Conservation (phyloP, 2,888 invertebrate species). For the Trichopria drosophilae region DNA sequence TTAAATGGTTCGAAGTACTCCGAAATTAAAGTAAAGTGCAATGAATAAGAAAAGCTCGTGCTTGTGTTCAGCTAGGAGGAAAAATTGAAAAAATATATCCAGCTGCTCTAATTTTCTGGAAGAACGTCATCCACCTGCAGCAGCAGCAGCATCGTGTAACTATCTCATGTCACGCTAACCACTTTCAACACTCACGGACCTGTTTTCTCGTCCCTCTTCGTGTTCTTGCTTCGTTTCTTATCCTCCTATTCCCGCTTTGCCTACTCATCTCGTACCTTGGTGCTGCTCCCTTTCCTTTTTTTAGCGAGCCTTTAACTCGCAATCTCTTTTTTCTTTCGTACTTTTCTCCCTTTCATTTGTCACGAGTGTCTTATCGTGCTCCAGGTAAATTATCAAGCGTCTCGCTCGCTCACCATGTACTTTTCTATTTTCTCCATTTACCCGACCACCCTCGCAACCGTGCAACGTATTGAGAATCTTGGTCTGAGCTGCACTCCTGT, state of each 20-base stretch:
- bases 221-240: too few relatives aligned
- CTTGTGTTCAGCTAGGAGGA: too few relatives aligned
- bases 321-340: conserved; percentile 14
- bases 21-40: too few relatives aligned
- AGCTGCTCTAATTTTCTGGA: conserved; percentile 33
- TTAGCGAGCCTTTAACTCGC: conserved; percentile 18
- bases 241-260: too few relatives aligned
- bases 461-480: too few relatives aligned
- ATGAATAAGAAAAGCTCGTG: too few relatives aligned
- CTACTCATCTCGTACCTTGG: too few relatives aligned
- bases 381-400: conserved; percentile 38
- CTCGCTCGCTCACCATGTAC: conserved; percentile 6
- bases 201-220: conserved; percentile 8
- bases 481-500: too few relatives aligned
- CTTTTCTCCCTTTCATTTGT: conserved; percentile 38
- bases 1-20: too few relatives aligned
- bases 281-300: conserved; percentile 5
- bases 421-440: conserved; percentile 1
- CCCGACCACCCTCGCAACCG: too few relatives aligned
- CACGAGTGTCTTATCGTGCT: conserved; percentile 40
- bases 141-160: too few relatives aligned
- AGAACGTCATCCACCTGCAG: conserved; percentile 37
- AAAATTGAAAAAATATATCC: too few relatives aligned
- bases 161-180: neutral
- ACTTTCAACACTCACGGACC: conserved; percentile 9